Conservation (phyloP, 92 coral and sea anemone species). For the Meandrina meandrites region DNA sequence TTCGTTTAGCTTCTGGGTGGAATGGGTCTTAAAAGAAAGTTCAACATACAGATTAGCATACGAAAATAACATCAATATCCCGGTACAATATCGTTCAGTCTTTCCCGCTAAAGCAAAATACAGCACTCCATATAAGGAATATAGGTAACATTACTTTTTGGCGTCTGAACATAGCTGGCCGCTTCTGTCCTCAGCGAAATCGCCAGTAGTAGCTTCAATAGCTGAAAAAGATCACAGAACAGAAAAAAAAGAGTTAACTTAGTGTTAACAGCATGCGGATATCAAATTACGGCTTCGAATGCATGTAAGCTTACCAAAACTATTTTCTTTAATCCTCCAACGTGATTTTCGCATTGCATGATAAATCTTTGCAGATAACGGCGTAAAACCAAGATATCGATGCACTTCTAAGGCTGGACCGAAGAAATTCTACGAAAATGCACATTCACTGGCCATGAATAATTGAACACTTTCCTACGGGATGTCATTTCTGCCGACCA, state of each 20-base stretch:
- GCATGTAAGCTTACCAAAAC: constrained; percentile 20
- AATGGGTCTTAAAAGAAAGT: neutral
- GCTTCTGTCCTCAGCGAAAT: constrained; percentile 3
- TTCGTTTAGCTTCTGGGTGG: neutral
- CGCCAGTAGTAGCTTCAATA: neutral
- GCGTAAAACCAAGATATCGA: neutral
- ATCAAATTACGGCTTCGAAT: neutral
- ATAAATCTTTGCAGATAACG: neutral
- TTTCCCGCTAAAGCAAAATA: too few species aligned
- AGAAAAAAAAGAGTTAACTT: too few species aligned
- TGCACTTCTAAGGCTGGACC: neutral
- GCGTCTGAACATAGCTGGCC: neutral
- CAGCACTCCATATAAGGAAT: neutral
- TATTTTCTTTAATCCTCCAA: neutral
- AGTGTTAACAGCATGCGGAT: neutral
- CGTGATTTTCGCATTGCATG: constrained; percentile 6
- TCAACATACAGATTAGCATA: too few species aligned
- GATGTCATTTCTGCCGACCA: constrained; percentile 2
- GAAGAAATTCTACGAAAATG: constrained; percentile 3
- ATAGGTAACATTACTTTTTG: constrained; percentile 17
- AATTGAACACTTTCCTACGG: constrained; percentile 17
- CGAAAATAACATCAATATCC: too few species aligned
- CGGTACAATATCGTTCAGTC: too few species aligned
- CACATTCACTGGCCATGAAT: constrained; percentile 17
- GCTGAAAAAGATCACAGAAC: constrained; percentile 20